These are phyloP conservation scores for Hetaerina americana DNA, from an alignment of 1,140 invertebrate species.

Conservation along the genomic window DNA sequence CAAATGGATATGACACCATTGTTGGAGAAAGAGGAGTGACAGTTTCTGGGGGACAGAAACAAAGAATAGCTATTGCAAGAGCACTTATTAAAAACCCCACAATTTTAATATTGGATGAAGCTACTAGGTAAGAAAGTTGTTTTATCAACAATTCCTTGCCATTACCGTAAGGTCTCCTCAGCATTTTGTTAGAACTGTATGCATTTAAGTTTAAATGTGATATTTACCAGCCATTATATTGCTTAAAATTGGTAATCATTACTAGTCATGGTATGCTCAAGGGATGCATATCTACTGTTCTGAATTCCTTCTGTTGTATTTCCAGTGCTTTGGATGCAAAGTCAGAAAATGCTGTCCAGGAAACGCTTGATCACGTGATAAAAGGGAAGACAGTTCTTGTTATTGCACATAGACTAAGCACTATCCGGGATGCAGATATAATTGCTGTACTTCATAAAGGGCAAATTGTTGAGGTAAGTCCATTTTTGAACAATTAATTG, in stretches of 20 bases:
- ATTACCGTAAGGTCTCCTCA: too few relatives aligned
- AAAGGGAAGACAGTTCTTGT: slow-evolving; percentile 71
- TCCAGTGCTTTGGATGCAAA: slow-evolving; percentile 75
- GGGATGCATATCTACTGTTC: slow-evolving; percentile 9
- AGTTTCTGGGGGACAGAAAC: slow-evolving; percentile 82
- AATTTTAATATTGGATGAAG: slow-evolving; percentile 79
- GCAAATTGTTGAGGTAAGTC: slow-evolving; percentile 59
- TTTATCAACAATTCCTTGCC: too few relatives aligned
- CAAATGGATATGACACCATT: slow-evolving; percentile 70
- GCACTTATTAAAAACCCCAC: slow-evolving; percentile 77
- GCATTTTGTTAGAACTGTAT: too few relatives aligned
- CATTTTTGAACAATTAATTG: too few relatives aligned
- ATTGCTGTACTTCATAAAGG: slow-evolving; percentile 78
- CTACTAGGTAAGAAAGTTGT: slow-evolving; percentile 73
- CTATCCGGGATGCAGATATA: slow-evolving; percentile 71
- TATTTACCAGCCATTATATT: too few relatives aligned
- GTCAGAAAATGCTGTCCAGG: slow-evolving; percentile 75
- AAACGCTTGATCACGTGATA: slow-evolving; percentile 61
- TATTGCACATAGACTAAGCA: slow-evolving; percentile 80
- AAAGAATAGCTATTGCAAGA: slow-evolving; percentile 79
- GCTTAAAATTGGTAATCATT: too few relatives aligned
- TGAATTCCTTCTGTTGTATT: too few relatives aligned
- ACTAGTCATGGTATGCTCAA: too few relatives aligned
- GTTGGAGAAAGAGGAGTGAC: slow-evolving; percentile 82
- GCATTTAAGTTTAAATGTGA: too few relatives aligned